phyloP scores from a whole-genome alignment of 2,113 vertebrate species.

The Zapornia atra region DNA sequence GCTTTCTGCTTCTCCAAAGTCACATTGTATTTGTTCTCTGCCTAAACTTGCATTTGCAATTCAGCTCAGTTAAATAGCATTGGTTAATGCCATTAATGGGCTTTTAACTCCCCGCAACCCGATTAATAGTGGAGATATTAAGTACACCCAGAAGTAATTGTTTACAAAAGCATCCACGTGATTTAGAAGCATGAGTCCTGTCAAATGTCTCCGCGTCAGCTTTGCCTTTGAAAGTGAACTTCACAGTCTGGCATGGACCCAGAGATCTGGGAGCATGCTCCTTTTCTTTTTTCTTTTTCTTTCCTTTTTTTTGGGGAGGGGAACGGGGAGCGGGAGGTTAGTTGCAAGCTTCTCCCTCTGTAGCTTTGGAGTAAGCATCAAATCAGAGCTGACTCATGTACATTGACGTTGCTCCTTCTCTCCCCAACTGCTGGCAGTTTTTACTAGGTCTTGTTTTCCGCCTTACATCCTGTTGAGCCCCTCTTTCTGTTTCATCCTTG shows the following conservation, averaged over 20 bases:
- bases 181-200: slow-evolving; percentile 57
- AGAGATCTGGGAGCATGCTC: background rate
- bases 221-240: slow-evolving; percentile 68
- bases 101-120: slow-evolving; percentile 59
- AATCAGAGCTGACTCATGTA: background rate
- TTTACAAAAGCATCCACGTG: slow-evolving; percentile 63
- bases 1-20: slow-evolving; percentile 49
- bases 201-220: slow-evolving; percentile 40
- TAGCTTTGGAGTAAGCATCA: background rate
- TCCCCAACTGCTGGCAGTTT: background rate
- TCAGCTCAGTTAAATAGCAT: slow-evolving; percentile 53
- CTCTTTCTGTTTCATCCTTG: background rate
- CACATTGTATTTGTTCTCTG: slow-evolving; percentile 52
- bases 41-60: slow-evolving; percentile 67
- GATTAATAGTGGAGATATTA: slow-evolving; percentile 66
- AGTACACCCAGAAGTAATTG: slow-evolving; percentile 59
- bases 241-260: slow-evolving; percentile 19
- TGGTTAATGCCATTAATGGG: slow-evolving; percentile 67
- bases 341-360: background rate
- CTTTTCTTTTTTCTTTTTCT: too few relatives aligned
- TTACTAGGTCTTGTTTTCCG: background rate
- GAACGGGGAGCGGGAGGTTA: background rate
- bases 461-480: background rate
- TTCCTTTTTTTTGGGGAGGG: background rate
- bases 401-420: background rate